phyloP scores from a whole-genome alignment of 2,888 invertebrate genomes.

The Eucera pruinosa region DNA sequence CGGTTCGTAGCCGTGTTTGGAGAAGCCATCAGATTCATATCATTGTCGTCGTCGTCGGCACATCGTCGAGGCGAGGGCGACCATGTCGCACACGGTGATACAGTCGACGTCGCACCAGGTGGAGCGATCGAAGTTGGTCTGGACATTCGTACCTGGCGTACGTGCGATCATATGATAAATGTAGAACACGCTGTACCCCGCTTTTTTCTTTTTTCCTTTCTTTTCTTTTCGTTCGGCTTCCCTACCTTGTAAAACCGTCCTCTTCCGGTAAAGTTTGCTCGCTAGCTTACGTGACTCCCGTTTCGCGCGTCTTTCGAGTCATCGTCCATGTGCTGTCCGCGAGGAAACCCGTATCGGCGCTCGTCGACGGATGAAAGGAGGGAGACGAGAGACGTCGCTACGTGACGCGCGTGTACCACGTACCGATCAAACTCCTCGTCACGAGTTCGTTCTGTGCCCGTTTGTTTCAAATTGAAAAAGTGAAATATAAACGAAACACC shows the following conservation, averaged over 20 bases:
- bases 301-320: conserved; percentile 47
- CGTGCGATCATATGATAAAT: conserved; percentile 79
- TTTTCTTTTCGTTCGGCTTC: conserved; percentile 53
- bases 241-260: neutral
- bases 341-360: conserved; percentile 42
- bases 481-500: conserved; percentile 9
- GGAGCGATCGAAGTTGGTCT: conserved; percentile 56
- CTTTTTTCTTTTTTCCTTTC: conserved; percentile 69
- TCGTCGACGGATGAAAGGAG: conserved; percentile 49
- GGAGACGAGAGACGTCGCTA: conserved; percentile 45
- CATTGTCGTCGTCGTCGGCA: conserved; percentile 48
- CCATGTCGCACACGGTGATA: conserved; percentile 70
- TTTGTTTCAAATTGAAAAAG: conserved; percentile 3
- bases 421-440: conserved; percentile 13
- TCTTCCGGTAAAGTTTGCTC: neutral
- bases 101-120: conserved; percentile 55
- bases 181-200: conserved; percentile 76
- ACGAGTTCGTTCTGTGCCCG: neutral
- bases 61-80: conserved; percentile 60
- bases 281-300: conserved; percentile 30
- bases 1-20: conserved; percentile 8
- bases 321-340: conserved; percentile 59
- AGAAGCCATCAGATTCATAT: conserved; percentile 5
- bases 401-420: conserved; percentile 27
- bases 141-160: conserved; percentile 61